Evolutionary conservation across 2,888 invertebrate species (phyloP), one percentile per base, ranked within the genome.

Genomic region (Anorthoa munda): DNA sequence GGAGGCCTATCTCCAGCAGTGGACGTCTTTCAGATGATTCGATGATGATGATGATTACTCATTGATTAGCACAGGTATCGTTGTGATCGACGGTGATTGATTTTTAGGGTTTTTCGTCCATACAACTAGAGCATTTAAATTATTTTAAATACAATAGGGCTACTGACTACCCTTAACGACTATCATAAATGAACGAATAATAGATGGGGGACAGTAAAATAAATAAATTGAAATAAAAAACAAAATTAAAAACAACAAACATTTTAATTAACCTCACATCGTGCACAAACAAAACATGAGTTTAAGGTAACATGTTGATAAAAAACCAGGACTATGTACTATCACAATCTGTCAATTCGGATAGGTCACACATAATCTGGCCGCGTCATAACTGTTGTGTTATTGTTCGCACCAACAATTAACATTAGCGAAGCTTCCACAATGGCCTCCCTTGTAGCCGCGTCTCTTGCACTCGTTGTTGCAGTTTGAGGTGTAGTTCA

Each of bases 401-500:
- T 76, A 76, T 56, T 60, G 1, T 51, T 77, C 81, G 4, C 77
- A 77, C 77, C 77, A 77, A 77, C 77, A 80, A n/a, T 80, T 80
- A 13, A 82, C 81, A 53, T 85, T 85, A 2, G 79, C 76, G 51
- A 86, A 81, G 73, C 86, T 86, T 13, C 85, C 88, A 45, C 88
- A 88, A 21, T 88, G 88, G 0, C 88, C 88, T 11, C 88, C 88
- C 17, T 66, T 77, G 79, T 76, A 77, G 0, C 85, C 85, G 12
- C 87, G 83, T 9, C 89, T 59, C 64, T 85, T 85, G 79, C 89
- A 89, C 61, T 89, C 89, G 0, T 51, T 48, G 46, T 88, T 86
- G 66, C 89, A 90, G 67, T 90, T 66, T 0, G 90, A 88, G 0
- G 85, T 87, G 69, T 90, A 90, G 81, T 89, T 46, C 0, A 88